Conservation (phyloP, 1,140 invertebrate genomes). For the Dryas iulia region DNA sequence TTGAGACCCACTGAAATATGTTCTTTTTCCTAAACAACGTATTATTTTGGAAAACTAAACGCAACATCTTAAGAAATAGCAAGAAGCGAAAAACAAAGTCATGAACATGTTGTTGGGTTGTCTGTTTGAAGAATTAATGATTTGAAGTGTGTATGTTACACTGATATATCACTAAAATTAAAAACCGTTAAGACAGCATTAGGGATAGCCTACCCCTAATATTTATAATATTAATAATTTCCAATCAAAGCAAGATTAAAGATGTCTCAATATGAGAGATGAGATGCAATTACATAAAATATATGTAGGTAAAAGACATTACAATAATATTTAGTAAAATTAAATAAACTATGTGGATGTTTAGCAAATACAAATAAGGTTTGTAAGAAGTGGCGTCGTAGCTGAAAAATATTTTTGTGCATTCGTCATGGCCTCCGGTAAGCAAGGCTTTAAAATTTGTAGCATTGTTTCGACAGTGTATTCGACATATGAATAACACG, state of each 20-base stretch:
- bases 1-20: too few species aligned
- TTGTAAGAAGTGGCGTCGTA: background rate
- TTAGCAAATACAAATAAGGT: slow-evolving; percentile 8
- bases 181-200: too few species aligned
- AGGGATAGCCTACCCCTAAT: too few species aligned
- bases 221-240: too few species aligned
- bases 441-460: background rate
- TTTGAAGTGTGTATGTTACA: too few species aligned
- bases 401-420: slow-evolving; percentile 51
- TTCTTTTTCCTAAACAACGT: too few species aligned
- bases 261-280: background rate
- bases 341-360: background rate
- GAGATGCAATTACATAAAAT: background rate
- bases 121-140: too few species aligned
- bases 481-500: slow-evolving; percentile 58
- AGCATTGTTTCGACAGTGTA: slow-evolving; percentile 63
- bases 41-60: too few species aligned
- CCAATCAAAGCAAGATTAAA: background rate
- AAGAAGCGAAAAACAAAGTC: too few species aligned
- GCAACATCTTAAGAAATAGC: too few species aligned
- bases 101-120: too few species aligned
- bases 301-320: background rate
- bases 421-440: slow-evolving; percentile 55
- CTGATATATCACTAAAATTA: too few species aligned
- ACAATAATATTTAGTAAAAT: background rate